phyloP scores from a whole-genome alignment of 2,888 invertebrate genomes.

The Candidula unifasciata region DNA sequence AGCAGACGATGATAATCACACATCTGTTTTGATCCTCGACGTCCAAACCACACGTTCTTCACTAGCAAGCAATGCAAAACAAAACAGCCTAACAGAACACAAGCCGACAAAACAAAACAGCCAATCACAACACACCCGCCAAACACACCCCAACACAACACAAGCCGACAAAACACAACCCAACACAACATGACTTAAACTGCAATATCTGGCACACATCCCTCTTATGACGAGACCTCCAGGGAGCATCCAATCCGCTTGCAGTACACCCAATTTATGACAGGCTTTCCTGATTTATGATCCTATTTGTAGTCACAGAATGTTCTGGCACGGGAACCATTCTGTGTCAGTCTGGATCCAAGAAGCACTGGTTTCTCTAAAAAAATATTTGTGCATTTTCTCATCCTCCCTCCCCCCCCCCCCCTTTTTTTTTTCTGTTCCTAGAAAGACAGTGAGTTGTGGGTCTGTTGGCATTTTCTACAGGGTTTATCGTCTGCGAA shows the following conservation, averaged over 20 bases:
- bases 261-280: slow-evolving; percentile 12
- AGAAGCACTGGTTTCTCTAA: background rate
- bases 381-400: too few relatives aligned
- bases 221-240: background rate
- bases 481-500: background rate
- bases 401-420: too few relatives aligned
- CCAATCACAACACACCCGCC: too few relatives aligned
- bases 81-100: too few relatives aligned
- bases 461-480: background rate
- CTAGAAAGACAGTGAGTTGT: background rate
- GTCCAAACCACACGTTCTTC: too few relatives aligned
- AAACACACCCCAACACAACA: too few relatives aligned
- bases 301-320: background rate
- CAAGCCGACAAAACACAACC: background rate
- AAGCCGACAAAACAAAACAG: too few relatives aligned
- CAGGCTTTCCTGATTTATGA: background rate
- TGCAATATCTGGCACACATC: background rate
- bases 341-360: background rate
- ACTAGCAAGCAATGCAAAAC: too few relatives aligned
- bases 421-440: background rate
- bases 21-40: too few relatives aligned
- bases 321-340: background rate
- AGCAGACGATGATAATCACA: too few relatives aligned
- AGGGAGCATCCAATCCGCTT: too few relatives aligned
- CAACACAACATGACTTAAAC: background rate